Conservation (phyloP, 1,140 invertebrate genomes). For the Drosophila murphyi region DNA sequence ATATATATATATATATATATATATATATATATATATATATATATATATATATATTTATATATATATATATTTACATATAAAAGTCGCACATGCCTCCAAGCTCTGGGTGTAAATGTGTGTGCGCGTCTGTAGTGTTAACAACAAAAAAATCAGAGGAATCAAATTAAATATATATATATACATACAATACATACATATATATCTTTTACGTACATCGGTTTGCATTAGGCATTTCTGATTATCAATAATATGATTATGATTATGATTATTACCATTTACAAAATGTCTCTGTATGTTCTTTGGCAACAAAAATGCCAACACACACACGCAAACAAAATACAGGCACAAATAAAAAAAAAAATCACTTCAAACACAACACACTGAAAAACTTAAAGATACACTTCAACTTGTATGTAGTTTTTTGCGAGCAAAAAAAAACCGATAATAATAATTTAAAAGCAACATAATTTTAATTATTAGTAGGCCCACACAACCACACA, state of each 20-base stretch:
- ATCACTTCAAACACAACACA: conserved; percentile 20
- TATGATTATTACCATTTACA: conserved; percentile 59
- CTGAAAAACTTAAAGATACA: conserved; percentile 26
- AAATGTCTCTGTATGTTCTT: conserved; percentile 68
- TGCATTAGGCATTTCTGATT: conserved; percentile 71
- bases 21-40: conserved; percentile 60
- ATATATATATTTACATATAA: conserved; percentile 77
- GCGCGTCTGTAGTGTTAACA: conserved; percentile 60
- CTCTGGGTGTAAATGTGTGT: conserved; percentile 19
- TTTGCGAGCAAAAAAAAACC: conserved; percentile 52
- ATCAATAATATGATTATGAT: conserved; percentile 64
- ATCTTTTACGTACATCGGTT: conserved; percentile 59
- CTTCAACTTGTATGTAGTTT: conserved; percentile 34
- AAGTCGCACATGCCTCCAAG: conserved; percentile 17
- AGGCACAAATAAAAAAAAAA: conserved; percentile 28
- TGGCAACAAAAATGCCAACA: conserved; percentile 32
- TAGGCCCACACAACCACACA: conserved; percentile 29
- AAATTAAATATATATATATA: conserved; percentile 69
- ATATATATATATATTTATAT: conserved; percentile 76
- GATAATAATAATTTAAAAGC: conserved; percentile 74
- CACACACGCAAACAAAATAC: conserved; percentile 30
- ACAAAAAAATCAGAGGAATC: conserved; percentile 54
- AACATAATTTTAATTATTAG: conserved; percentile 70
- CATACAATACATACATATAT: conserved; percentile 44
- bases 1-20: conserved; percentile 70